phyloP scores from a whole-genome alignment of 2,797 vertebrate genomes.

The Mormyrops attenuatus region DNA sequence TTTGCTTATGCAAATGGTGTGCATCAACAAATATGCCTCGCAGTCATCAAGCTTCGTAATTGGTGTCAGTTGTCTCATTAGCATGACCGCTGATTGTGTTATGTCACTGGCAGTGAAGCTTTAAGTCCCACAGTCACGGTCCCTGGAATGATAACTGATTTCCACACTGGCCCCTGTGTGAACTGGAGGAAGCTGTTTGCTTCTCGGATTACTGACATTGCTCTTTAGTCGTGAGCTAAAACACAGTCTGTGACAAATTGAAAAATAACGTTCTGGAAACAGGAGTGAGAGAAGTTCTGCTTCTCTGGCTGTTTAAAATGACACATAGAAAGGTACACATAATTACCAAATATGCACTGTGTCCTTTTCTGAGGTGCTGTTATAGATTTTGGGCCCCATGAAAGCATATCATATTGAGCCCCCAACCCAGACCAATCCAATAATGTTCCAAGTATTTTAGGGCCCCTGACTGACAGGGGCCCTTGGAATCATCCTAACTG shows the following conservation, averaged over 20 bases:
- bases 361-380: background rate
- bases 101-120: background rate
- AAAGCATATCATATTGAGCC: background rate
- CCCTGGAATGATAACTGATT: slow-evolving; percentile 3
- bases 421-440: background rate
- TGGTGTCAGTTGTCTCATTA: slow-evolving; percentile 11
- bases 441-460: background rate
- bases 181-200: background rate
- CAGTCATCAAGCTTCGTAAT: background rate
- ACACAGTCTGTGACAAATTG: background rate
- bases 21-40: slow-evolving; percentile 3
- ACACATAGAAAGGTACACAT: background rate
- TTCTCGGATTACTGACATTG: background rate
- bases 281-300: background rate
- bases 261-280: background rate
- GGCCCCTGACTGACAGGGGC: background rate
- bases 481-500: background rate
- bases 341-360: background rate
- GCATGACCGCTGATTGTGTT: slow-evolving; percentile 7
- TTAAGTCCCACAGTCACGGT: background rate
- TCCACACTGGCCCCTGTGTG: background rate
- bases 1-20: background rate
- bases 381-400: background rate
- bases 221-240: background rate
- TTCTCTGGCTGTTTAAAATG: background rate